These are phyloP conservation scores for Tolypeutes matacus DNA, from an alignment of 2,797 vertebrate genomes.

Conservation along the genomic window DNA sequence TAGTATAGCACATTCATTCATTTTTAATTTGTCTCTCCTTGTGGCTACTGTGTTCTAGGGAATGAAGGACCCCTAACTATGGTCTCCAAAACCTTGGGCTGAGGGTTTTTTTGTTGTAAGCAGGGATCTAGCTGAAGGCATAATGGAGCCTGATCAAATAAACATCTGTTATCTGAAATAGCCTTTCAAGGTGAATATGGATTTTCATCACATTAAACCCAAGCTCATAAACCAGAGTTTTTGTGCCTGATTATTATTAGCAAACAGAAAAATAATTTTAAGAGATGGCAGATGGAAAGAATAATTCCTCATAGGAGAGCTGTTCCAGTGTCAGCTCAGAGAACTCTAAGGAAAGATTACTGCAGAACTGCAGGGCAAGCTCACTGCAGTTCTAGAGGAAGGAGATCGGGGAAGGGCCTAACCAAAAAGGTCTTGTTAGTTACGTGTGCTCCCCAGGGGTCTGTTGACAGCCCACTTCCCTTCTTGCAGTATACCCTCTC, in stretches of 20 bases:
- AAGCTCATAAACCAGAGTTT: slow-evolving; percentile 56
- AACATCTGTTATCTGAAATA: slow-evolving; percentile 69
- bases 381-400: neutral
- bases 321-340: slow-evolving; percentile 73
- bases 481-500: neutral
- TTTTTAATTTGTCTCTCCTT: slow-evolving; percentile 89
- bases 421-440: neutral
- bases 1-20: slow-evolving; percentile 87
- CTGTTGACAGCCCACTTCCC: neutral
- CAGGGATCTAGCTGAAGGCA: slow-evolving; percentile 65
- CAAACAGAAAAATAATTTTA: slow-evolving; percentile 72
- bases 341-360: neutral
- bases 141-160: slow-evolving; percentile 73
- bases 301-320: slow-evolving; percentile 66
- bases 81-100: slow-evolving; percentile 83
- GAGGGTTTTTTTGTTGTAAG: slow-evolving; percentile 71
- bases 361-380: neutral
- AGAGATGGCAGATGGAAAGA: slow-evolving; percentile 64
- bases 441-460: neutral
- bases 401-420: neutral
- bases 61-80: slow-evolving; percentile 86
- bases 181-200: slow-evolving; percentile 77
- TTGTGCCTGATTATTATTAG: slow-evolving; percentile 75
- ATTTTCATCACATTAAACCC: slow-evolving; percentile 75
- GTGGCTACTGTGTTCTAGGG: slow-evolving; percentile 86